Percentiles rank a stretch among this genome's conserved stretches.
These are phyloP conservation scores for Scrobipalpa atriplicella DNA, from an alignment of 2,888 invertebrate species.

Conservation along the genomic window DNA sequence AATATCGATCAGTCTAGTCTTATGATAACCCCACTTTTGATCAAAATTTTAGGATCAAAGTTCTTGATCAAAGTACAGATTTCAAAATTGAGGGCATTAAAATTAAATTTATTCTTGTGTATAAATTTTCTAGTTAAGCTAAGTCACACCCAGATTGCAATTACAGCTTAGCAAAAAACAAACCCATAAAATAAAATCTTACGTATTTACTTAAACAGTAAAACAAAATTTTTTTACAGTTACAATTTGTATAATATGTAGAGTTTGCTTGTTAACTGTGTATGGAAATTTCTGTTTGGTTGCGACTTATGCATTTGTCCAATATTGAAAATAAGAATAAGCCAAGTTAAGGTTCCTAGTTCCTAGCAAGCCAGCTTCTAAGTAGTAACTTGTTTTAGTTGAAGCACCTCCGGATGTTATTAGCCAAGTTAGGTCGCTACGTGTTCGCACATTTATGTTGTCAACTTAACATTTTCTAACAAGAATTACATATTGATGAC, in stretches of 20 bases:
- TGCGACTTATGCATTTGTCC: not conserved
- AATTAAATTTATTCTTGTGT: too few relatives aligned
- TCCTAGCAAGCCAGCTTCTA: too few relatives aligned
- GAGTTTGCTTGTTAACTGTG: slow-evolving; percentile 6
- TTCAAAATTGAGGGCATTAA: too few relatives aligned
- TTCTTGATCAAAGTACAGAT: too few relatives aligned
- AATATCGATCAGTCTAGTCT: too few relatives aligned
- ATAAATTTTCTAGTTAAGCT: too few relatives aligned
- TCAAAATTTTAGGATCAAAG: too few relatives aligned
- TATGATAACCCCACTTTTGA: too few relatives aligned
- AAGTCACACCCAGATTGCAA: too few relatives aligned
- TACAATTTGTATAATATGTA: slow-evolving; percentile 2
- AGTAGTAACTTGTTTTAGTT: not conserved
- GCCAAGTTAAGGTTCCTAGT: not conserved
- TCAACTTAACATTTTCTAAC: not conserved
- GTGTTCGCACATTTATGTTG: slow-evolving; percentile 6
- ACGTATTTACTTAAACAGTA: too few relatives aligned
- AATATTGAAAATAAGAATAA: slow-evolving; percentile 3
- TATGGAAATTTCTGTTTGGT: slow-evolving; percentile 12
- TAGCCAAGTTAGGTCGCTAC: not conserved
- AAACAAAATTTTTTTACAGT: not conserved
- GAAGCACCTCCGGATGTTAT: not conserved
- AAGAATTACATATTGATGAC: not conserved
- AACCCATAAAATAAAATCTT: too few relatives aligned
- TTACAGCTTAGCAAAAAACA: too few relatives aligned